Evolutionary conservation across 2,113 vertebrate genomes (phyloP).

Genomic region (Bambusicola thoracicus): DNA sequence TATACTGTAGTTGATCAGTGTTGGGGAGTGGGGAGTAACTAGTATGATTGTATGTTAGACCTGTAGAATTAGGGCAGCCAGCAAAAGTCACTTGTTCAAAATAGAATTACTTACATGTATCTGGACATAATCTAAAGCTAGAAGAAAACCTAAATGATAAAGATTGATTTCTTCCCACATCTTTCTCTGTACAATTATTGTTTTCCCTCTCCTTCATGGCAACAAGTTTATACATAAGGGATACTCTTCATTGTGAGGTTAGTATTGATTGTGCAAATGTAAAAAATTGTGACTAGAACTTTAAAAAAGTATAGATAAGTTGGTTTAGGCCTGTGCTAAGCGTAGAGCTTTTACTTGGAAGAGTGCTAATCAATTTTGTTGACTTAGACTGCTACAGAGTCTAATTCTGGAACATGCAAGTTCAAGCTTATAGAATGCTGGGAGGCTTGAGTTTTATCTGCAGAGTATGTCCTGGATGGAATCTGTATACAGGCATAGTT

Average conservation of each 20-base stretch:
- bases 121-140: background rate
- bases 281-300: background rate
- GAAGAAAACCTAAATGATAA: background rate
- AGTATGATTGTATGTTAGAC: background rate
- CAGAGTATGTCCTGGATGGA: background rate
- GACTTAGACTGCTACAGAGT: background rate
- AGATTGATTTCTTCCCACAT: background rate
- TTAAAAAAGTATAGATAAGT: background rate
- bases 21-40: background rate
- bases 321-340: background rate
- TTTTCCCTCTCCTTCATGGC: background rate
- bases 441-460: background rate
- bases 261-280: background rate
- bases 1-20: background rate
- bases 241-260: background rate
- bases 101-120: background rate
- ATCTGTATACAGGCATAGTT: background rate
- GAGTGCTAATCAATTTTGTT: background rate
- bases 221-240: background rate
- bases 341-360: background rate
- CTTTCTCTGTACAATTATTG: background rate
- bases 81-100: background rate
- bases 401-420: background rate
- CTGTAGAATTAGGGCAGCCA: background rate
- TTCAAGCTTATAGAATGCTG: background rate